These are phyloP conservation scores for Oceanites oceanicus DNA, from an alignment of 2,113 vertebrate genomes.

Conservation along the genomic window DNA sequence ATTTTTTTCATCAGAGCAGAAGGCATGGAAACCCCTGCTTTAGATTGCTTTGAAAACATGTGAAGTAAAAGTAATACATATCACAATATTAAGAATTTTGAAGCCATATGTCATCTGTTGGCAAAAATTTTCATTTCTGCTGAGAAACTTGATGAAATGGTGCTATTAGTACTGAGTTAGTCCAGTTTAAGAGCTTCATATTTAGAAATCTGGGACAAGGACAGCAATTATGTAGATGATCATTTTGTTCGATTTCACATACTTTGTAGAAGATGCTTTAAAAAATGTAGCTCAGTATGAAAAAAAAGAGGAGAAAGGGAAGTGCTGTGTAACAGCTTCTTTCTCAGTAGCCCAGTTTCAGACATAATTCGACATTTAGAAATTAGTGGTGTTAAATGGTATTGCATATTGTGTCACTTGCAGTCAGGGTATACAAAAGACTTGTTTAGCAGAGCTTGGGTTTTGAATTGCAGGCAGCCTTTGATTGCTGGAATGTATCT, in stretches of 20 bases:
- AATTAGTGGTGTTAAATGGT: background rate
- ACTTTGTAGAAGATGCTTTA: background rate
- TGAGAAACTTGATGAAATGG: background rate
- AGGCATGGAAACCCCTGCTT: background rate
- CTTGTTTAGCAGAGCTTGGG: background rate
- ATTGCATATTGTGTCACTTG: background rate
- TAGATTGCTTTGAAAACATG: background rate
- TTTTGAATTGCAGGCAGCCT: conserved; percentile 83
- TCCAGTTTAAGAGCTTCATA: background rate
- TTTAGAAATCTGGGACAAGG: background rate
- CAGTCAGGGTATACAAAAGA: background rate
- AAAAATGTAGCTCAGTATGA: background rate
- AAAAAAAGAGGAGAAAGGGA: background rate
- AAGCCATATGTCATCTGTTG: background rate
- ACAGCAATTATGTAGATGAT: background rate
- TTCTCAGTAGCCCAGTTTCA: background rate
- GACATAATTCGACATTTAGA: background rate
- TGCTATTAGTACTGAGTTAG: background rate
- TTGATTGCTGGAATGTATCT: conserved; percentile 97
- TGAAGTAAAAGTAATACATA: background rate
- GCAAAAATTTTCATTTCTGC: background rate
- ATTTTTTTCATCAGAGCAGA: background rate
- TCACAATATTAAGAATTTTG: background rate
- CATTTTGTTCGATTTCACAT: background rate
- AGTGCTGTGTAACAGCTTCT: background rate